Base-by-base conservation (phyloP, 2,113 vertebrate genomes). In the Halcyon malimbica region DNA sequence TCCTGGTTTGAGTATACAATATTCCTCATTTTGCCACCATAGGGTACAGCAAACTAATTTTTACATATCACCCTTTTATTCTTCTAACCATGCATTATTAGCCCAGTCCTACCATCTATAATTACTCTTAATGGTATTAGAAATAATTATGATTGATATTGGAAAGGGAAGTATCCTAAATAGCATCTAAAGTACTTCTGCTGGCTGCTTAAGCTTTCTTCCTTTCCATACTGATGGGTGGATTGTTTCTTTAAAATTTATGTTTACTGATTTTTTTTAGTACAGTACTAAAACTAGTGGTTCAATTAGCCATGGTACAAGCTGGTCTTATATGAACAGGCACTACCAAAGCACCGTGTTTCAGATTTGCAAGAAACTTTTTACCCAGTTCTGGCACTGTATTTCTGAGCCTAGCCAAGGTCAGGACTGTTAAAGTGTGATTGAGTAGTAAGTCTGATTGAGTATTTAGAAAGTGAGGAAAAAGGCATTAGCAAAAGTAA, bases 161-260 rank as follows among this genome's bases (percentile, higher is more conserved):
- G 11, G 88, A 93, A 89, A 96, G 23, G 46, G 65, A 91, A 80
- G 44, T 54, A 62, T 25, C 70, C 57, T 70, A 94, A 91, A 94
- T 53, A 93, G 70, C 16, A 64, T 53, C 41, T 62, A 71, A 69
- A 94, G 77, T 44, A 80, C 46, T 82, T n/a, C 3, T n/a, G 62
- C 53, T 81, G 75, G 17, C n/a, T 87, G 68, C 31, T 51, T 76
- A 54, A 89, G 42, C 60, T 60, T 16, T 64, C 7, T 20, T 84
- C 7, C 33, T 54, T 82, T 86, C 83, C 59, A 71, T 78, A 33
- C 20, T 88, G 24, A 71, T 81, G 41, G n/a, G 44, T 24, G 33
- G 21, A n/a, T 44, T 50, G 2, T 76, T 77, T 70, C 54, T 48
- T 81, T 78, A 92, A 88, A 69, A 70, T 79, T 39, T n/a, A 69